These are phyloP conservation scores for Syndactyla subalaris DNA, from an alignment of 2,797 vertebrate species.

Conservation along the genomic window DNA sequence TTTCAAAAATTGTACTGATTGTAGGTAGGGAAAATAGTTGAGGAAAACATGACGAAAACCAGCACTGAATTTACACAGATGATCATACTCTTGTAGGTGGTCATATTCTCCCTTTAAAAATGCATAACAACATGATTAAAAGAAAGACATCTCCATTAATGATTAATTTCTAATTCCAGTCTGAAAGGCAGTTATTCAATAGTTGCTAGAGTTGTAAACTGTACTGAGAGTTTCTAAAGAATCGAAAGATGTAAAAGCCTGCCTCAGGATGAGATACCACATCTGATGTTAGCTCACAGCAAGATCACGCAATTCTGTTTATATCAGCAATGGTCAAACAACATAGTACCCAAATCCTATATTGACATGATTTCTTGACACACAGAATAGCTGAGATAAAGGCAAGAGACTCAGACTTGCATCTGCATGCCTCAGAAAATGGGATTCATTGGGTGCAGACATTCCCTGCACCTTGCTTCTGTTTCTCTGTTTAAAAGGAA, in stretches of 20 bases:
- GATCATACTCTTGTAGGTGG: background rate
- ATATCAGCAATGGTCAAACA: background rate
- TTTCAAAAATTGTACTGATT: background rate
- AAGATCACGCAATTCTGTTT: background rate
- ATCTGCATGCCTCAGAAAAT: accelerated
- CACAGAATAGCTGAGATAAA: background rate
- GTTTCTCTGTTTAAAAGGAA: background rate
- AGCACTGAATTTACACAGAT: background rate
- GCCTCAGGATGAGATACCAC: background rate
- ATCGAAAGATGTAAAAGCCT: background rate
- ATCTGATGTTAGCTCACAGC: background rate
- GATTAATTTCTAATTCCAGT: background rate
- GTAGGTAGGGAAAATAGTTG: background rate
- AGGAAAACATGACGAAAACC: background rate
- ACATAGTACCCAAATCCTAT: background rate
- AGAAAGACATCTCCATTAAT: background rate
- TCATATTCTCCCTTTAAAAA: background rate
- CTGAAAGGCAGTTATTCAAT: background rate
- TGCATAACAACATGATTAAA: background rate
- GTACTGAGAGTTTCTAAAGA: background rate
- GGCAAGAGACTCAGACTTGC: background rate
- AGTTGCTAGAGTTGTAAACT: background rate
- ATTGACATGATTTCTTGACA: background rate
- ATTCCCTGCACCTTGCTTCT: background rate
- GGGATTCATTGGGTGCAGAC: background rate